Conservation (phyloP, 2,797 vertebrate genomes). For the Onychomys leucogaster region DNA sequence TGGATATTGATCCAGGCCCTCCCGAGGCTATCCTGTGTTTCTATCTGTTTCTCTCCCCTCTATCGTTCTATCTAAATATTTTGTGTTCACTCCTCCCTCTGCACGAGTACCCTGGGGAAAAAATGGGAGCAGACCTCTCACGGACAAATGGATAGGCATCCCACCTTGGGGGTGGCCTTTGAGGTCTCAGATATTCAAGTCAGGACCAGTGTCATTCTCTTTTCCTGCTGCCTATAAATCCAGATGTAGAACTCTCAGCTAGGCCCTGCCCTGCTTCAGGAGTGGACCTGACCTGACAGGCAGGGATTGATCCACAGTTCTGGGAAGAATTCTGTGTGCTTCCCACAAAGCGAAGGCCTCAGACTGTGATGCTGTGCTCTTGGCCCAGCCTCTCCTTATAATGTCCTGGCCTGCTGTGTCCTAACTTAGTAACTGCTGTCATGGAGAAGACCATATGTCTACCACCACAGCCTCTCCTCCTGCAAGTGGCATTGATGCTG, state of each 20-base stretch:
- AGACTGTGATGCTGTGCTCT: background rate
- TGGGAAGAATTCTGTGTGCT: background rate
- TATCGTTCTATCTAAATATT: no score
- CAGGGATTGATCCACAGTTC: background rate
- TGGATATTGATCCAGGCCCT: no score
- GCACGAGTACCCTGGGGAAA: no score
- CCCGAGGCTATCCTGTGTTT: no score
- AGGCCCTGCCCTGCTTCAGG: background rate
- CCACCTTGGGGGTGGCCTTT: background rate
- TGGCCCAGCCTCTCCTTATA: background rate
- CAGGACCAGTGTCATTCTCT: background rate
- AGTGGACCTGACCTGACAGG: background rate
- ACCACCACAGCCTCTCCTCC: background rate
- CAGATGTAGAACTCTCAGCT: background rate
- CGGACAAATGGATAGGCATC: no score
- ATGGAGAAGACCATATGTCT: background rate
- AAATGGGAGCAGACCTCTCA: no score
- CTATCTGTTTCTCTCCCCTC: no score
- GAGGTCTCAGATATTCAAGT: background rate
- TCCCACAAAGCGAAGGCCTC: background rate
- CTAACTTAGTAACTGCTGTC: background rate
- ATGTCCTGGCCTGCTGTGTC: background rate
- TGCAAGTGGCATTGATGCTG: background rate
- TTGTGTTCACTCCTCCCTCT: no score
- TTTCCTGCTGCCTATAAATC: background rate